These are phyloP conservation scores for Lasioglossum calceatum DNA, from an alignment of 2,888 invertebrate genomes.

Conservation along the genomic window DNA sequence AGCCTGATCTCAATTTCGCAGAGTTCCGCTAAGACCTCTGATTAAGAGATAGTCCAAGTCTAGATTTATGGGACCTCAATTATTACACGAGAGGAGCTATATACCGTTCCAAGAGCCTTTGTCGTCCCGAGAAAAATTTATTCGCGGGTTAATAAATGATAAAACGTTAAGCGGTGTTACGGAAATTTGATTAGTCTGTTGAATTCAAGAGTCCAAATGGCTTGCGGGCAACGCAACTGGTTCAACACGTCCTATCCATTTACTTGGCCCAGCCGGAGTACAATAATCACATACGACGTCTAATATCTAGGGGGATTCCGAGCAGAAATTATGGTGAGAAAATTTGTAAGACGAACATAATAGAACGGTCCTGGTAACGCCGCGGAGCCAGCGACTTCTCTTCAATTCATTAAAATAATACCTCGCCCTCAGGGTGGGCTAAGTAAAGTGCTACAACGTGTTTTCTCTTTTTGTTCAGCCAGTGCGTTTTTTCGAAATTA, in stretches of 20 bases:
- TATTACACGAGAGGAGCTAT: neutral
- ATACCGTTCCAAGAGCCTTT: neutral
- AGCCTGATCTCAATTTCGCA: conserved; percentile 4
- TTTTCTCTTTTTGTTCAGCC: neutral
- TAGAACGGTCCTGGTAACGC: neutral
- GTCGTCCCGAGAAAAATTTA: neutral
- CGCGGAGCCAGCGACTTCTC: neutral
- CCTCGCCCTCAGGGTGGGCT: neutral
- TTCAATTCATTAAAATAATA: neutral
- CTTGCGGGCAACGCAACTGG: conserved; percentile 11
- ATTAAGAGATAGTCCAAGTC: conserved; percentile 3
- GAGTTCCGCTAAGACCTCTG: conserved; percentile 21
- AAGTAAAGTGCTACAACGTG: neutral
- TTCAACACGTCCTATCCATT: conserved; percentile 8
- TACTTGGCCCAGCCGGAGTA: neutral
- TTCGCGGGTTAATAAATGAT: neutral
- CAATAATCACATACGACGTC: conserved; percentile 13
- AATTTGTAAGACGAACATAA: conserved; percentile 2
- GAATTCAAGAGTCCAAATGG: neutral
- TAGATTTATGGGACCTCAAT: conserved; percentile 10
- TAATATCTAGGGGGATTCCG: neutral
- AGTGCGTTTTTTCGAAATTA: neutral
- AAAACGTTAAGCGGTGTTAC: neutral
- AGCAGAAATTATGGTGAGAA: neutral
- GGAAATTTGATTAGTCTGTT: too few relatives aligned